Evolutionary conservation across 2,888 invertebrate genomes (phyloP), one percentile per base, ranked within the genome.

Genomic region (Trachelus tabidus): DNA sequence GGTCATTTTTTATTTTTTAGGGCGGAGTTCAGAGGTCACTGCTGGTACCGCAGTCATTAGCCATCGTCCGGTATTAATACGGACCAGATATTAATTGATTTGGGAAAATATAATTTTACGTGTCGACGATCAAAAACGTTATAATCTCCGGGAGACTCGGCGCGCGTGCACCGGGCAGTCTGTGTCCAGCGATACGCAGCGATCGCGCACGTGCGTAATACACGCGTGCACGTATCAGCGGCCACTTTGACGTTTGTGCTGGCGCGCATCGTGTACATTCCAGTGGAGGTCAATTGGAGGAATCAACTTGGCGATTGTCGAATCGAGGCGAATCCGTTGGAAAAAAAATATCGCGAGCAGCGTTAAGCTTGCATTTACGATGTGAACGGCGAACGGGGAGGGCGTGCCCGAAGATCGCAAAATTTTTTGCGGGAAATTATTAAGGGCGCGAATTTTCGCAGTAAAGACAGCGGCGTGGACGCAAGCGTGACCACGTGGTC

Each of bases 101-200:
- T 88, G 88, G 84, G 86, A 88, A 89, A 90, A 89, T 87, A 88
- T 87, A 90, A 91, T 91, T 91, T 91, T 91, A 90, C 89, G 88
- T 88, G 82, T 85, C 88, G 90, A 83, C 87, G 90, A 91, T 91
- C 91, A 91, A 91, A 91, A 88, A 88, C 80, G 78, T 76, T 34
- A 68, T 69, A 68, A 73, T 40, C 31, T 23, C 56, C 0, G 35
- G 33, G 33, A 34, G 12, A 23, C 80, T 75, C 77, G 77, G 75
- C 69, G 33, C 23, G 71, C 40, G 40, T 34, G 73, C 74, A 56
- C 3, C 35, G 40, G 31, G 69, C 78, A 77, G 71, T 77, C 75
- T 69, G 68, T 30, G 79, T 77, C 74, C 37, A 75, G 34, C 76
- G 35, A 23, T 12, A 30, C 75, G 31, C 34, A 68, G 68, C 35